Conservation (phyloP, 2,888 invertebrate genomes). For the Deilephila elpenor region DNA sequence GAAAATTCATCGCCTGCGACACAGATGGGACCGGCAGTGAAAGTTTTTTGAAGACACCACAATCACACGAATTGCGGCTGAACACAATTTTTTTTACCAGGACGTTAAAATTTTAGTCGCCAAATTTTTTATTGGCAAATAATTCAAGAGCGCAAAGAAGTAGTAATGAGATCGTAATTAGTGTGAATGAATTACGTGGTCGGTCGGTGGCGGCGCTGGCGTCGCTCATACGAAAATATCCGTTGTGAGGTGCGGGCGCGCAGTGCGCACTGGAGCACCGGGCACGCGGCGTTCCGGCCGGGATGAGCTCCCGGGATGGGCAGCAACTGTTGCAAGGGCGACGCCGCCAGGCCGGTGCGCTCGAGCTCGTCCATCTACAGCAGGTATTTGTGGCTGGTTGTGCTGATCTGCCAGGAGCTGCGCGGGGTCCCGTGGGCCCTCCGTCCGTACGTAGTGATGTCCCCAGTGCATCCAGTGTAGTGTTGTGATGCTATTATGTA, state of each 20-base stretch:
- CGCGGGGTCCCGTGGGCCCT: constrained; percentile 70
- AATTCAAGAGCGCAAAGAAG: neutral
- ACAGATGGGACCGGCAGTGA: too few species aligned
- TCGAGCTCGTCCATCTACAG: constrained; percentile 79
- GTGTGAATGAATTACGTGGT: constrained; percentile 12
- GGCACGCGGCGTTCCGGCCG: constrained; percentile 67
- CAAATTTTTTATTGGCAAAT: neutral
- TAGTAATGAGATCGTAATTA: neutral
- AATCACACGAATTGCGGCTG: too few species aligned
- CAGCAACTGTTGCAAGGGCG: constrained; percentile 86
- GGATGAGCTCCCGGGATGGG: constrained; percentile 82
- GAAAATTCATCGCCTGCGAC: neutral
- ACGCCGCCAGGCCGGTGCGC: constrained; percentile 76
- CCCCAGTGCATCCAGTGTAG: constrained; percentile 20
- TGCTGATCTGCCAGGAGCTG: constrained; percentile 68
- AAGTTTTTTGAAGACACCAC: too few species aligned
- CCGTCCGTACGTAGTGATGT: constrained; percentile 67
- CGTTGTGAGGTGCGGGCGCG: constrained; percentile 45
- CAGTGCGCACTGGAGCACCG: constrained; percentile 71
- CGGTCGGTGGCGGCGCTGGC: constrained; percentile 55
- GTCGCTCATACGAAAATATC: constrained; percentile 73
- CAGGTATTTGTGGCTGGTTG: constrained; percentile 78
- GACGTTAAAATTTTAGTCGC: too few species aligned
- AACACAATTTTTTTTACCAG: too few species aligned
- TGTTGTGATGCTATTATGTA: constrained; percentile 26